Conservation (phyloP, 2,797 vertebrate genomes). For the Carapus acus region DNA sequence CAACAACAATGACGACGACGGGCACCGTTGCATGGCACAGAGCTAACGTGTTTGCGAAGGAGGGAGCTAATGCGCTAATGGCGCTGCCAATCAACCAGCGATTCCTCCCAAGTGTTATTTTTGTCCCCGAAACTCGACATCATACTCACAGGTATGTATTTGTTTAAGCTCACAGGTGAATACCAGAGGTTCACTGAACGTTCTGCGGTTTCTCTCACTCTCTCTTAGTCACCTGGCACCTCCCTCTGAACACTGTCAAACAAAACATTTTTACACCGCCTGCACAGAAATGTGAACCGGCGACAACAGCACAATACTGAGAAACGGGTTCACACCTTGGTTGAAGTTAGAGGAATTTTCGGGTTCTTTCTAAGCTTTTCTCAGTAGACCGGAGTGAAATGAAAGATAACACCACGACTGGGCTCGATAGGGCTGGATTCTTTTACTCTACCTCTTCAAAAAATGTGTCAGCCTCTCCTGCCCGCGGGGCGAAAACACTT, state of each 20-base stretch:
- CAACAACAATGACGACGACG: background rate
- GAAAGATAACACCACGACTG: constrained; percentile 10
- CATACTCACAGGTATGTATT: constrained; percentile 28
- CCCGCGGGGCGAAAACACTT: too few species aligned
- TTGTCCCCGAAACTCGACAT: constrained; percentile 12
- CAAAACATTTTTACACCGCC: constrained; percentile 34
- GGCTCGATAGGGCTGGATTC: constrained; percentile 25
- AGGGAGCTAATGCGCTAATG: constrained; percentile 12
- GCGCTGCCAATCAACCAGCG: constrained; percentile 20
- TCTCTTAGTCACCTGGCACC: background rate
- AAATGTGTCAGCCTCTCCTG: too few species aligned
- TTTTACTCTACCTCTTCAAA: constrained; percentile 13
- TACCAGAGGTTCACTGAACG: constrained; percentile 28
- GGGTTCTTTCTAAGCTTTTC: too few species aligned
- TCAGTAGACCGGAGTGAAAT: constrained; percentile 4
- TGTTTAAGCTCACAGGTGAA: constrained; percentile 41
- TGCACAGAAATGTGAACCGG: constrained; percentile 30
- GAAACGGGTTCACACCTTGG: too few species aligned
- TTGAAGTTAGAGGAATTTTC: too few species aligned
- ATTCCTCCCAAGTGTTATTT: constrained; percentile 20
- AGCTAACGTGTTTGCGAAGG: background rate
- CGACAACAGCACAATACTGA: constrained; percentile 18
- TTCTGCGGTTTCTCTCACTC: too few species aligned
- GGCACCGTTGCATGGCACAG: background rate
- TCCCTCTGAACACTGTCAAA: constrained; percentile 15